Conservation (phyloP, 2,797 vertebrate genomes). For the Poeciliopsis infans region DNA sequence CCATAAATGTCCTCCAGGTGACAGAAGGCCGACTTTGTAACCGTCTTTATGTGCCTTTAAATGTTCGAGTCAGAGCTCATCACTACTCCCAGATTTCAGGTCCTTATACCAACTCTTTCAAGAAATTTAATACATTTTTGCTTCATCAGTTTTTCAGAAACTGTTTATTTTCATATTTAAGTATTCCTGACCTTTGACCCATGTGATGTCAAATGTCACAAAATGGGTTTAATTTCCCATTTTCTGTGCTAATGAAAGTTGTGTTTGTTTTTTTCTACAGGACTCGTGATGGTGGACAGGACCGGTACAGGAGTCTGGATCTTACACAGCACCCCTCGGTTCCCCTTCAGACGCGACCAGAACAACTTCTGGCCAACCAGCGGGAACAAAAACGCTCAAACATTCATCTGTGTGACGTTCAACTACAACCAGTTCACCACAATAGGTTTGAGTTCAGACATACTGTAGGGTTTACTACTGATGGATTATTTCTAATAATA, state of each 20-base stretch:
- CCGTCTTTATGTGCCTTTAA: too few species aligned
- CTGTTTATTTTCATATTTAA: neutral
- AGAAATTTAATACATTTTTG: neutral
- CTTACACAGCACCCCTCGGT: neutral
- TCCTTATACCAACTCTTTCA: too few species aligned
- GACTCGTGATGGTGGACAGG: neutral
- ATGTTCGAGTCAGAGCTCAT: too few species aligned
- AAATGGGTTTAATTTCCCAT: neutral
- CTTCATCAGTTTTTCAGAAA: neutral
- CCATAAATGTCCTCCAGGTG: too few species aligned
- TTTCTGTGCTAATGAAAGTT: neutral
- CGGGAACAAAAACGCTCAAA: neutral
- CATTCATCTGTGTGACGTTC: neutral
- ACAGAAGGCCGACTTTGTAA: too few species aligned
- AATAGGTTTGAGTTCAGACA: neutral
- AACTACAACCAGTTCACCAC: neutral
- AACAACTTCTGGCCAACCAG: neutral
- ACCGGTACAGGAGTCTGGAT: neutral
- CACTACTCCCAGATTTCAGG: too few species aligned
- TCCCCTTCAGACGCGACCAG: neutral
- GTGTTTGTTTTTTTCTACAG: neutral
- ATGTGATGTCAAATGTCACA: neutral
- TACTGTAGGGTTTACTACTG: neutral
- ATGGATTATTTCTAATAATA: neutral
- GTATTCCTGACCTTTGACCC: neutral